Evolutionary conservation across 2,113 vertebrate genomes (phyloP).

Genomic region (Oreocharis arfaki): DNA sequence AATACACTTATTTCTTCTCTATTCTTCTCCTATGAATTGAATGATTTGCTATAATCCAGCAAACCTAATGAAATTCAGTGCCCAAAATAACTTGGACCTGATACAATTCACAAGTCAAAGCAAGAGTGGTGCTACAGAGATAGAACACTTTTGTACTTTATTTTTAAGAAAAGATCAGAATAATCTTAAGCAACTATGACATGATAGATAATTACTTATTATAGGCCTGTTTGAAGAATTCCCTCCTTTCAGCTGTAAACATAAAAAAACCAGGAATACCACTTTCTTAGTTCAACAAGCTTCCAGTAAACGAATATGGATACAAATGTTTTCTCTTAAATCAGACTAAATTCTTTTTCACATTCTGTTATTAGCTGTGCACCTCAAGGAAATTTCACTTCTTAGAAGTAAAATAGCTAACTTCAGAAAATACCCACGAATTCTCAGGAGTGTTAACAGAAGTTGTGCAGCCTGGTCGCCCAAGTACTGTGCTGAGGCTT

Average conservation of each 20-base stretch:
- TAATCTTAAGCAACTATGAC: not conserved
- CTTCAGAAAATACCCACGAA: not conserved
- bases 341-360: not conserved
- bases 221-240: not conserved
- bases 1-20: not conserved
- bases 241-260: not conserved
- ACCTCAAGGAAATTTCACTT: not conserved
- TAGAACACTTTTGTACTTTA: not conserved
- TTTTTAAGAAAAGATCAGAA: not conserved
- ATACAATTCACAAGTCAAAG: not conserved
- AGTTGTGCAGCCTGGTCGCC: not conserved
- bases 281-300: not conserved
- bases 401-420: not conserved
- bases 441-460: not conserved
- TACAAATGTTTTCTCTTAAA: not conserved
- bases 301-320: not conserved
- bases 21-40: not conserved
- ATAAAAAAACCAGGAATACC: not conserved
- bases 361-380: not conserved
- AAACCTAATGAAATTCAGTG: not conserved
- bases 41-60: not conserved
- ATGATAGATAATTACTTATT: not conserved
- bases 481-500: not conserved
- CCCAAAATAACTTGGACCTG: not conserved
- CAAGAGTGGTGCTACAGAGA: not conserved